These are phyloP conservation scores for Amphipyra tragopoginis DNA, from an alignment of 2,888 invertebrate species.

Conservation along the genomic window DNA sequence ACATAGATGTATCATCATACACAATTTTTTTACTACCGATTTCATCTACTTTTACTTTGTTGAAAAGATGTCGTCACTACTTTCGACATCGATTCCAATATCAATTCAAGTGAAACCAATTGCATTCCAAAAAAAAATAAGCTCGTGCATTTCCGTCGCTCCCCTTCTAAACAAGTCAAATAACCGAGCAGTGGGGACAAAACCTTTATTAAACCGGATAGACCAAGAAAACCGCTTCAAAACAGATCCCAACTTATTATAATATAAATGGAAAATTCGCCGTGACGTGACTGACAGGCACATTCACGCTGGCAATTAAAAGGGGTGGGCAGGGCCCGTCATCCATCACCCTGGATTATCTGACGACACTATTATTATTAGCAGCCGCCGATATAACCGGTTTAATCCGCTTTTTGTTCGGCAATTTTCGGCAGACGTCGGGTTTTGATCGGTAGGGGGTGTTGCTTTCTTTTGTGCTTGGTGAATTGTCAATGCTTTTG, in stretches of 20 bases:
- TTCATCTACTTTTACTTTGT: not conserved
- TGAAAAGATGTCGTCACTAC: not conserved
- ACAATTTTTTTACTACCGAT: too few relatives aligned
- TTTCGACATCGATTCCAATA: conserved; percentile 8
- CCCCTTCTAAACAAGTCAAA: conserved; percentile 26
- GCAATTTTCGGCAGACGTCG: conserved; percentile 68
- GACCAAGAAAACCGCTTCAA: conserved; percentile 61
- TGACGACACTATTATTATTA: conserved; percentile 86
- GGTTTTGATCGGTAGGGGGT: conserved; percentile 45
- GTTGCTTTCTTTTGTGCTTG: conserved; percentile 38
- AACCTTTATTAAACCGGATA: conserved; percentile 63
- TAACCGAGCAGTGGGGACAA: conserved; percentile 52
- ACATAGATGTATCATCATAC: too few relatives aligned
- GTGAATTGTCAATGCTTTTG: conserved; percentile 34
- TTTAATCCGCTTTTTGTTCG: conserved; percentile 82
- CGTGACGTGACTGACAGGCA: conserved; percentile 80
- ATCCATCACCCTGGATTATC: conserved; percentile 85
- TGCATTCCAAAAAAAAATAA: conserved; percentile 52
- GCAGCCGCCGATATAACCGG: conserved; percentile 83
- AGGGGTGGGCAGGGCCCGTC: conserved; percentile 82
- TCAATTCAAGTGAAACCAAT: conserved; percentile 39
- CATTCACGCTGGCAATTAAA: conserved; percentile 86
- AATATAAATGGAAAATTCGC: conserved; percentile 87
- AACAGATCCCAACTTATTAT: conserved; percentile 82
- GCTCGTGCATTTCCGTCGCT: conserved; percentile 50